Evolutionary conservation across 2,797 vertebrate species (phyloP).

Genomic region (Gymnoscopelus braueri): DNA sequence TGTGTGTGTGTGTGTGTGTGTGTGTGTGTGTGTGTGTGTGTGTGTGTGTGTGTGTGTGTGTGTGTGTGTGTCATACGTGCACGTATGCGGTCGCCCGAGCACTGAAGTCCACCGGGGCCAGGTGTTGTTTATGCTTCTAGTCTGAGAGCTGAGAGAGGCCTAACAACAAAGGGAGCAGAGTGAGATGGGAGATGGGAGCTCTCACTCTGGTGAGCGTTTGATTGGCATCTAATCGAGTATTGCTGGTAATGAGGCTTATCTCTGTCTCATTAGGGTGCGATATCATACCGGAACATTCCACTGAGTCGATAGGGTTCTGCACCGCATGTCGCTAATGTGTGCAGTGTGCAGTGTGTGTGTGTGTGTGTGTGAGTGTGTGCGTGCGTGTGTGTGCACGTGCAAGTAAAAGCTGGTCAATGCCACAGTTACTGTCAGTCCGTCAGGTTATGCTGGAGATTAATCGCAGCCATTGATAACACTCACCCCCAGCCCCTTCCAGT

Average conservation of each 20-base stretch:
- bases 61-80: slow-evolving; percentile 34
- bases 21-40: slow-evolving; percentile 45
- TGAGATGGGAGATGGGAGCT: slow-evolving; percentile 31
- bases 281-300: slow-evolving; percentile 59
- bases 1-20: slow-evolving; percentile 29
- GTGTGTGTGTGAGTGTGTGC: slow-evolving; percentile 12
- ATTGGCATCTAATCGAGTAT: slow-evolving; percentile 47
- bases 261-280: slow-evolving; percentile 63
- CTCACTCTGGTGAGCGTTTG: slow-evolving; percentile 45
- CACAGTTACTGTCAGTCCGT: slow-evolving; percentile 54
- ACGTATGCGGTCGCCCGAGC: neutral
- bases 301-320: slow-evolving; percentile 56
- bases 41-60: slow-evolving; percentile 58
- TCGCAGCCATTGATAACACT: slow-evolving; percentile 34
- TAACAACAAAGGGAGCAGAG: slow-evolving; percentile 48
- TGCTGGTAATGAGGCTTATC: slow-evolving; percentile 64
- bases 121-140: slow-evolving; percentile 62
- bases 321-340: slow-evolving; percentile 50
- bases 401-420: slow-evolving; percentile 44
- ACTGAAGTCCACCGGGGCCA: slow-evolving; percentile 42
- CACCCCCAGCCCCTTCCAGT: neutral
- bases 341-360: slow-evolving; percentile 8
- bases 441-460: slow-evolving; percentile 45
- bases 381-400: slow-evolving; percentile 1
- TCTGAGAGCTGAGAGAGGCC: slow-evolving; percentile 37